A percentile compares a stretch with the other conserved stretches of the same genome.
Evolutionary conservation across 1,140 invertebrate genomes (phyloP).

Genomic region (Chionoecetes opilio): DNA sequence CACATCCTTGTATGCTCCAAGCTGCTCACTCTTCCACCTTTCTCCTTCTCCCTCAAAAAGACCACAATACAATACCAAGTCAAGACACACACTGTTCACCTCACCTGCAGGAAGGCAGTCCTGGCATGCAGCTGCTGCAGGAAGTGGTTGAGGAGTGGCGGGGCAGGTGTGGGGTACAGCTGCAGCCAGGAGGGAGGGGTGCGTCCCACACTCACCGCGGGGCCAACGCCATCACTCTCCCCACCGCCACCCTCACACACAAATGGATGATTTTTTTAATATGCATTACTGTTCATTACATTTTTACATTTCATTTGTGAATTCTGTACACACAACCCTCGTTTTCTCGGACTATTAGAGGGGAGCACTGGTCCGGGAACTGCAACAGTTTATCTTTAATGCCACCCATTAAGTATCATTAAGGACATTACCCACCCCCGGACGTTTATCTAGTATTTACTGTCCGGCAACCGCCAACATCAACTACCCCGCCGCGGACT

Average conservation of each 20-base stretch:
- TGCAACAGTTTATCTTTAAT: no score
- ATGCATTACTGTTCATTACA: no score
- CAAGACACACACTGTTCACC: neutral
- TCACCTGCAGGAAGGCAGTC: slow-evolving; percentile 57
- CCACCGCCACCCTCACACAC: slow-evolving; percentile 40
- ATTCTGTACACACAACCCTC: no score
- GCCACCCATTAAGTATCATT: no score
- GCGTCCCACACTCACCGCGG: slow-evolving; percentile 47
- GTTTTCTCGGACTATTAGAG: no score
- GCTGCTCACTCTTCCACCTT: neutral
- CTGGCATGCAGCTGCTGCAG: slow-evolving; percentile 57
- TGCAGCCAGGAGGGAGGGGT: slow-evolving; percentile 52
- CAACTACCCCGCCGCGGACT: no score
- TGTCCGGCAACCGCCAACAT: no score
- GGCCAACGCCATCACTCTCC: slow-evolving; percentile 11
- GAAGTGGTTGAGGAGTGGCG: slow-evolving; percentile 48
- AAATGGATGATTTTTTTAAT: neutral
- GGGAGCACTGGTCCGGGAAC: no score
- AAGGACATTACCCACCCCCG: no score
- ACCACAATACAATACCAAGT: neutral
- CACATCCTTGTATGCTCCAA: no score
- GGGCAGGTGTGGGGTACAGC: slow-evolving; percentile 41
- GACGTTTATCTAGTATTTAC: no score
- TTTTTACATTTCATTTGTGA: neutral
- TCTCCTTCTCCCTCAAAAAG: neutral